phyloP scores from a whole-genome alignment of 2,797 vertebrate genomes.

The Falco concolor region DNA sequence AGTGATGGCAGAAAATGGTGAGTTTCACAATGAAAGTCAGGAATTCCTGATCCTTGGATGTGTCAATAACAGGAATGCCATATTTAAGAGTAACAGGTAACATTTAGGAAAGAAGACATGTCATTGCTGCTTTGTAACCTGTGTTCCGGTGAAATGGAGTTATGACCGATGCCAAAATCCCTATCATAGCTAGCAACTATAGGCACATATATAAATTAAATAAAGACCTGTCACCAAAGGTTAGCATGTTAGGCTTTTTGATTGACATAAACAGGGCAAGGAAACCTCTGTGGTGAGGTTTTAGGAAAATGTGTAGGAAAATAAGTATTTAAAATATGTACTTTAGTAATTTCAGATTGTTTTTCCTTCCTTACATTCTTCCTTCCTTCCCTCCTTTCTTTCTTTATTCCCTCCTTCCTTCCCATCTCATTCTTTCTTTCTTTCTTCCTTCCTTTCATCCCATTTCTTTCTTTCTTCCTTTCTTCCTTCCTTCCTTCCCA shows the following conservation, averaged over 20 bases:
- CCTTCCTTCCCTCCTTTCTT: too few species aligned
- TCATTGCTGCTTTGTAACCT: neutral
- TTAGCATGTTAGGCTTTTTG: neutral
- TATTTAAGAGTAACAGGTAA: neutral
- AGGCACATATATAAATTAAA: neutral
- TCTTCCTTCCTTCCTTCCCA: too few species aligned
- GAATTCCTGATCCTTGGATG: neutral
- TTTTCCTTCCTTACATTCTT: too few species aligned
- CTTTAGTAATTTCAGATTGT: neutral
- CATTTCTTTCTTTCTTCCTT: too few species aligned
- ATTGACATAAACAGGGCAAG: neutral
- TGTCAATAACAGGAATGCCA: neutral
- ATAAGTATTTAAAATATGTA: neutral
- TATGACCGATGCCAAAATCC: neutral
- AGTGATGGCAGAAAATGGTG: neutral
- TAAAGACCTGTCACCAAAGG: neutral
- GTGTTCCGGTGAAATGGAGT: neutral
- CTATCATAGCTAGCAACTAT: neutral
- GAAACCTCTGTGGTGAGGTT: neutral
- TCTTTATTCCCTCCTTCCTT: too few species aligned
- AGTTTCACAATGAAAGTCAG: neutral
- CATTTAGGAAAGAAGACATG: neutral
- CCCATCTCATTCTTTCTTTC: too few species aligned
- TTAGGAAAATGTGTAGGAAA: neutral
- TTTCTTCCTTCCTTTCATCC: too few species aligned